Conservation (phyloP, 2,888 invertebrate genomes). For the Chloroclystis v-ata region DNA sequence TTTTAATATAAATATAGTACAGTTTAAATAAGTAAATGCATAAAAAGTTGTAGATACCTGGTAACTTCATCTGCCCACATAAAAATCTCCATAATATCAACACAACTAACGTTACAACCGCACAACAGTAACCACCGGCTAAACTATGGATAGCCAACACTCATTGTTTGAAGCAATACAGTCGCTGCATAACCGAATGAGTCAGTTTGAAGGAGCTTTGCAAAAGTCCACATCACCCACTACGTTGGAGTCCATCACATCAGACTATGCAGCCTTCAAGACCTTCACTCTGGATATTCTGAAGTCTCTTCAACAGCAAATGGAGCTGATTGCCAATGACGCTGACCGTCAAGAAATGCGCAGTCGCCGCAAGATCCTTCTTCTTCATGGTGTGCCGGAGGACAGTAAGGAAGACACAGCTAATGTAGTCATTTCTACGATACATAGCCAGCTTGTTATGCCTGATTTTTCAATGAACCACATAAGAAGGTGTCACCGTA, state of each 20-base stretch:
- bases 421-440: neutral
- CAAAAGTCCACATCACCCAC: no score
- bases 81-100: no score
- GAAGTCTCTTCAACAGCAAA: neutral
- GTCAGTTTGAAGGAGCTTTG: neutral
- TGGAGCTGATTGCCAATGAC: neutral
- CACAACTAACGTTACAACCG: no score
- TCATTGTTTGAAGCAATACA: no score
- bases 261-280: neutral
- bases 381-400: neutral
- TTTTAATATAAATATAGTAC: no score
- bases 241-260: no score
- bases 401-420: neutral
- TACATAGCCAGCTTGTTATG: neutral
- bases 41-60: no score
- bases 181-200: no score
- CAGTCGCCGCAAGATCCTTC: neutral
- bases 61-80: no score
- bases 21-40: no score
- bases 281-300: neutral
- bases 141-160: no score
- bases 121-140: no score
- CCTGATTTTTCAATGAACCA: neutral
- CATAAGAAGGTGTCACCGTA: neutral
- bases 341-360: neutral